Conservation (phyloP, 1,140 invertebrate genomes). For the Aphelenchoides avenae region DNA sequence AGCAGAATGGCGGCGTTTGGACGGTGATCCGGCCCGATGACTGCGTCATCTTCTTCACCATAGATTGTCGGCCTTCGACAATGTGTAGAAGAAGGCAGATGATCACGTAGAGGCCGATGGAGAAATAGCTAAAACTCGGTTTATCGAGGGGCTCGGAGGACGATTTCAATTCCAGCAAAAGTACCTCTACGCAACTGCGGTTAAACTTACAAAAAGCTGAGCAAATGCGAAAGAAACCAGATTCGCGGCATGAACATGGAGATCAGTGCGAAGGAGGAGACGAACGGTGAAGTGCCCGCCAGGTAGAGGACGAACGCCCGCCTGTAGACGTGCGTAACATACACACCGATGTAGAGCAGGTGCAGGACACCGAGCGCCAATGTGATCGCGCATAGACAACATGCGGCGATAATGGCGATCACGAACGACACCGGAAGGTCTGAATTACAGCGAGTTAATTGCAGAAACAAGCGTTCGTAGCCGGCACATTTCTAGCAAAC, state of each 20-base stretch:
- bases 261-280: conserved; percentile 41
- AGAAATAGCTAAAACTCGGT: conserved; percentile 33
- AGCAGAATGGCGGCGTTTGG: conserved; percentile 53
- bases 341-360: conserved; percentile 41
- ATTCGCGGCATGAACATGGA: conserved; percentile 52
- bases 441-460: neutral
- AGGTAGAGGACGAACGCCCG: conserved; percentile 47
- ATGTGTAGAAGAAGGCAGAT: conserved; percentile 52
- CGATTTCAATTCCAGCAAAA: too few species aligned
- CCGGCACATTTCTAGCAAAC: neutral
- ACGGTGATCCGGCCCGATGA: conserved; percentile 33
- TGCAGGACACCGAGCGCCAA: conserved; percentile 42
- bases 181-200: neutral
- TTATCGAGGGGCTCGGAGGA: neutral
- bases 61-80: conserved; percentile 44
- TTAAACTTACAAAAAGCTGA: conserved; percentile 51
- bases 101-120: conserved; percentile 48
- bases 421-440: conserved; percentile 8
- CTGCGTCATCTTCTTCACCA: conserved; percentile 48
- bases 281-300: conserved; percentile 50
- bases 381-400: conserved; percentile 31
- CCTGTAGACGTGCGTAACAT: conserved; percentile 34
- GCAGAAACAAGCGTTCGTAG: neutral
- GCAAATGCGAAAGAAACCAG: conserved; percentile 51
- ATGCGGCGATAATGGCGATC: conserved; percentile 27